Base-by-base conservation (phyloP, 2,888 invertebrate genomes). In the Chelonus formosanus region DNA sequence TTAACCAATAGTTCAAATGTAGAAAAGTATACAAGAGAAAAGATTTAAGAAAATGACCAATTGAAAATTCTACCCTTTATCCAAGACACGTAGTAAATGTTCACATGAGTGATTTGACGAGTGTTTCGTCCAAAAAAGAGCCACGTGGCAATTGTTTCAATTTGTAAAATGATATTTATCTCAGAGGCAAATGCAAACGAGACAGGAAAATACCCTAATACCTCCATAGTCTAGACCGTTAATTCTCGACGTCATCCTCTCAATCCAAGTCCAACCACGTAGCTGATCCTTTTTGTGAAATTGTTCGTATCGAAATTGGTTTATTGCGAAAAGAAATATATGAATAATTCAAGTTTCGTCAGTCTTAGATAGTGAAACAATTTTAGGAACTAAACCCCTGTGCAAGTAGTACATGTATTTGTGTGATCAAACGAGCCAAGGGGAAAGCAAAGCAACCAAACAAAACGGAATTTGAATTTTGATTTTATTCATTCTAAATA, bases 321-420 rank as follows among this genome's bases (percentile, higher is more conserved):
- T 80, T 80, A 79, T 78, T 76, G 77, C 69, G 73, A 76, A 76
- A 78, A 78, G 77, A 79, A 80, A 79, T 75, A 76, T 75, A 81
- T 82, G 82, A 81, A 82, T 82, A 78, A 82, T 82, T 82, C 82
- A 82, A 72, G 71, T 74, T 74, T 75, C 73, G 76, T 79, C 75
- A 76, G 67, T 58, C 44, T 60, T 77, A 79, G 76, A 75, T 76
- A 77, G 79, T 74, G 80, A 82, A 81, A 81, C 80, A 81, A 79
- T 80, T 80, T 78, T 75, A 10, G 10, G 5, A 34, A 35, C 8
- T n/a, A n/a, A 47, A 10, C 45, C 35, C 32, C 35, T 5, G 8
- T 44, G 6, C n/a, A 7, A 8, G 8, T 35, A 32, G 7, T 20
- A n/a, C 47, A 43, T 20, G n/a, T 44, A 44, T 8, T 8, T 8